These are phyloP conservation scores for Tuta absoluta DNA, from an alignment of 2,888 invertebrate genomes.

Conservation along the genomic window DNA sequence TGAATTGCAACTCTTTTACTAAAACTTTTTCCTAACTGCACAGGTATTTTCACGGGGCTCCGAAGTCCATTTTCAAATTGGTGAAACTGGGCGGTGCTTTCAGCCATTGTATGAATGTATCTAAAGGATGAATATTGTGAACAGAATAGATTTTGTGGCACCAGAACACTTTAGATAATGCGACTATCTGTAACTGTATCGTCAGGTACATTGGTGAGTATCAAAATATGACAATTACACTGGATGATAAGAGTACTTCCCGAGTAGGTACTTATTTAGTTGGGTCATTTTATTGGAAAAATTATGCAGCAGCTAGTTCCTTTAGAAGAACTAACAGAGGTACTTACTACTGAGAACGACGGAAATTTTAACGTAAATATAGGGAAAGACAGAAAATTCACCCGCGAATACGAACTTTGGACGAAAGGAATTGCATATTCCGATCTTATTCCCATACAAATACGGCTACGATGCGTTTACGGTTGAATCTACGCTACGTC, in stretches of 20 bases:
- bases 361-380: too few relatives aligned
- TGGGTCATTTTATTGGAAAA: too few relatives aligned
- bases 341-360: too few relatives aligned
- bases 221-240: neutral
- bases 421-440: too few relatives aligned
- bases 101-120: constrained; percentile 48
- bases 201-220: neutral
- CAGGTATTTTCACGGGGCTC: neutral
- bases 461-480: too few relatives aligned
- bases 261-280: too few relatives aligned
- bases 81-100: constrained; percentile 35
- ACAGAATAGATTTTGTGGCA: neutral
- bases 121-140: constrained; percentile 27
- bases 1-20: neutral
- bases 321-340: too few relatives aligned
- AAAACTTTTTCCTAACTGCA: neutral
- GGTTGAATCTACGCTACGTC: too few relatives aligned
- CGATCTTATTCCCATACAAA: too few relatives aligned
- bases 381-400: too few relatives aligned
- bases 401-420: too few relatives aligned
- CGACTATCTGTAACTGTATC: neutral
- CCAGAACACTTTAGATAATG: neutral
- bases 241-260: neutral
- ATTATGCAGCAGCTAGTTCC: too few relatives aligned
- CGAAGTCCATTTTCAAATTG: neutral